Percentiles rank a stretch among this genome's conserved stretches.
Conservation (phyloP, 2,797 vertebrate species). For the Gymnodraco acuticeps region DNA sequence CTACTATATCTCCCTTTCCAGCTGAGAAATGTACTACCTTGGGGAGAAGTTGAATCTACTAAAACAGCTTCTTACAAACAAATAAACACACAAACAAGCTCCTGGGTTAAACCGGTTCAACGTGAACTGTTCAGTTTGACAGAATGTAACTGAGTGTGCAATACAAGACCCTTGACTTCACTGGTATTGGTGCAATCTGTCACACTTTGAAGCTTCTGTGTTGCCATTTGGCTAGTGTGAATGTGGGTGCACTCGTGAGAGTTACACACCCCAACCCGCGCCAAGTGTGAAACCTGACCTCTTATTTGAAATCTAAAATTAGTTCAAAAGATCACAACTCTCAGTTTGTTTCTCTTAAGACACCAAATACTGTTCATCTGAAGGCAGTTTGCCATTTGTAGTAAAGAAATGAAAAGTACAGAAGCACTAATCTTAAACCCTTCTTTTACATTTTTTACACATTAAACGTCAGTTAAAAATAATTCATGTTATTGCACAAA, state of each 20-base stretch:
- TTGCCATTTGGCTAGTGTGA: conserved; percentile 66
- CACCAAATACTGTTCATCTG: conserved; percentile 33
- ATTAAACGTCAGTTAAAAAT: conserved; percentile 11
- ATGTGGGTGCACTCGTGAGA: conserved; percentile 47
- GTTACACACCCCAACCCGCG: conserved; percentile 53
- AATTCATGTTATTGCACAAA: conserved; percentile 12
- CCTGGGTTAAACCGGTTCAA: conserved; percentile 44
- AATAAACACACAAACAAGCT: conserved; percentile 57
- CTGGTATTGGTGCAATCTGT: conserved; percentile 71
- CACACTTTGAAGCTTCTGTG: conserved; percentile 64
- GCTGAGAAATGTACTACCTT: conserved; percentile 43
- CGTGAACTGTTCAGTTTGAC: conserved; percentile 57
- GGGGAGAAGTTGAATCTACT: conserved; percentile 43
- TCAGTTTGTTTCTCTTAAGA: conserved; percentile 19
- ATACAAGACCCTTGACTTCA: conserved; percentile 69
- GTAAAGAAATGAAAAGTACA: conserved; percentile 14
- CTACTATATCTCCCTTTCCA: conserved; percentile 70
- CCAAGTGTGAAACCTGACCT: conserved; percentile 55
- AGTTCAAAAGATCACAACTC: conserved; percentile 37
- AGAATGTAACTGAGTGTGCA: conserved; percentile 55
- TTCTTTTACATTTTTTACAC: background rate
- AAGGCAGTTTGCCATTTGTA: background rate
- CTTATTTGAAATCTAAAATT: conserved; percentile 66
- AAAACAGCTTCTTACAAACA: conserved; percentile 52
- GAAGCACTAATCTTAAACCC: background rate